Evolutionary conservation across 2,113 vertebrate genomes (phyloP), one percentile per base, ranked within the genome.

Genomic region (Rhinolophus ferrumequinum): DNA sequence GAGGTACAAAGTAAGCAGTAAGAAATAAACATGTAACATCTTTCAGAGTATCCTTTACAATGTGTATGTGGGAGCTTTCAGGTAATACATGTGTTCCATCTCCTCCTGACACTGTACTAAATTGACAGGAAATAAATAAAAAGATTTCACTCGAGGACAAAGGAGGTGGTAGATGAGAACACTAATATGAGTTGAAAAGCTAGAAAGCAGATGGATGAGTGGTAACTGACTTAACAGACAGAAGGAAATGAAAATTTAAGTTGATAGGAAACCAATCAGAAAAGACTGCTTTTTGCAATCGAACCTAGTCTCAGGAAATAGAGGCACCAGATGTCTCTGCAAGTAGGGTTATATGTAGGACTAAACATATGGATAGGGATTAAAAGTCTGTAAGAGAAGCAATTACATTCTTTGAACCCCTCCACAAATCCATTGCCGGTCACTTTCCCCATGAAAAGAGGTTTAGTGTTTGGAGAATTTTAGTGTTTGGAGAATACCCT

Each of bases 231-330:
- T 82, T 62, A 58, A n/a, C 62, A 50, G 50, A 58, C 69, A 66
- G 79, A 88, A 94, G 58, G 52, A 88, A 94, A 67, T 58, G 93
- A 58, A 64, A 87, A 28, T 88, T 94, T 93, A 88, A 62, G 52
- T 52, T 77, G 66, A 95, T 35, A 81, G 41, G 26, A 75, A 87
- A 64, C 19, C 81, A 66, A 44, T 70, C 12, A 64, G 54, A 89
- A 88, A 90, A 41, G 1, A 28, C 28, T 83, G 21, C 50, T 86
- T 72, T 89, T 76, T 72, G 44, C 96, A 47, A 13, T 28, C 3
- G 18, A 67, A 93, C 13, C 50, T 82, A 54, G 9, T 76, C 38
- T 84, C 76, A 82, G 73, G 52, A 97, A 67, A 69, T n/a, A 93
- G 84, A 95, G 67, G 33, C 38, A 76, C 24, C 52, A 85, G 67